A percentile compares a stretch with the other conserved stretches of the same genome.
phyloP scores from a whole-genome alignment of 2,797 vertebrate genomes.

The Pogonophryne albipinna region DNA sequence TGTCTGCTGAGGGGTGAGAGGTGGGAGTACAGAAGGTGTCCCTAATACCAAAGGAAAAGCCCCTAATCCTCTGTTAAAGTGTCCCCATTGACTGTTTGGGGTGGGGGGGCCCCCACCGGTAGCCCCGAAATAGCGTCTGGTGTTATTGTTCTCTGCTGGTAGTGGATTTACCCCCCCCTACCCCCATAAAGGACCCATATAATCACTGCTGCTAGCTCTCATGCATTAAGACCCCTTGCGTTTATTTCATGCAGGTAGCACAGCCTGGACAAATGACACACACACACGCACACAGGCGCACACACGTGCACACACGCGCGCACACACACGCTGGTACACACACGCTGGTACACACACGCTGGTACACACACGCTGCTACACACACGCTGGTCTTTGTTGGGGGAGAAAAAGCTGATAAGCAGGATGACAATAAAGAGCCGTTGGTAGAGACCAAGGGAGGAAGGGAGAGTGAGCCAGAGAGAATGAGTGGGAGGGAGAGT shows the following conservation, averaged over 20 bases:
- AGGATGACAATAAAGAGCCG: constrained; percentile 76
- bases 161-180: not conserved
- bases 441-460: constrained; percentile 59
- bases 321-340: constrained; percentile 26
- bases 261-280: constrained; percentile 13
- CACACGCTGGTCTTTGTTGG: constrained; percentile 64
- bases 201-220: not conserved
- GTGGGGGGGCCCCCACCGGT: constrained; percentile 10
- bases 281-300: constrained; percentile 13
- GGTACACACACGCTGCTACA: constrained; percentile 27
- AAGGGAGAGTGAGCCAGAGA: constrained; percentile 62
- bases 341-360: constrained; percentile 30
- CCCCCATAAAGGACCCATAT: not conserved
- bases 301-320: constrained; percentile 14
- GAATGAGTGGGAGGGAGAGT: constrained; percentile 70
- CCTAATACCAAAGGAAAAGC: constrained; percentile 76
- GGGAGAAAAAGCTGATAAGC: constrained; percentile 70
- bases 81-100: constrained; percentile 62
- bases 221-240: constrained; percentile 1
- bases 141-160: constrained; percentile 46
- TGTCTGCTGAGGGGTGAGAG: constrained; percentile 56
- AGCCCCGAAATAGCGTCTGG: constrained; percentile 58
- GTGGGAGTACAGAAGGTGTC: constrained; percentile 71
- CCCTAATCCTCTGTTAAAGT: constrained; percentile 77
- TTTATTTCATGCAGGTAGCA: constrained; percentile 46